phyloP scores from a whole-genome alignment of 2,113 vertebrate species.

The Percina caprodes region DNA sequence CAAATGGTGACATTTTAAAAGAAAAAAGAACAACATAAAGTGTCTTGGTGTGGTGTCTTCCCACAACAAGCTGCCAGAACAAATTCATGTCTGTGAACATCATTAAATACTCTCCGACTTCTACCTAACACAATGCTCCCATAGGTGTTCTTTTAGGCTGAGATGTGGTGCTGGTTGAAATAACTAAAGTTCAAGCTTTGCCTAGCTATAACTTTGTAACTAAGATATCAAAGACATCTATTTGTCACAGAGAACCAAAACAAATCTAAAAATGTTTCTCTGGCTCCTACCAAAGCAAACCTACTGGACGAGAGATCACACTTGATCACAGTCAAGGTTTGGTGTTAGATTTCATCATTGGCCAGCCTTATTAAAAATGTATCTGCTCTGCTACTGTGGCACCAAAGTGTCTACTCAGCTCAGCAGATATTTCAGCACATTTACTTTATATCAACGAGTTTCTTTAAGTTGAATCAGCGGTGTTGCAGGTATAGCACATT shows the following conservation, averaged over 20 bases:
- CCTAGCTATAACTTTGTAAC: no score
- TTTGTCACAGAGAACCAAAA: background rate
- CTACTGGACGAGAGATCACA: slow-evolving; percentile 24
- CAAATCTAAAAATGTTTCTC: background rate
- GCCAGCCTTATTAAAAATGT: slow-evolving; percentile 60
- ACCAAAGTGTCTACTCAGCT: slow-evolving; percentile 40
- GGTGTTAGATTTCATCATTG: slow-evolving; percentile 50
- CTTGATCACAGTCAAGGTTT: slow-evolving; percentile 42
- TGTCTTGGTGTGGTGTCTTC: no score
- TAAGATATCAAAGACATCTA: background rate
- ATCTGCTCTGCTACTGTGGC: slow-evolving; percentile 51
- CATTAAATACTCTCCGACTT: no score
- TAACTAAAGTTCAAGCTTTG: no score
- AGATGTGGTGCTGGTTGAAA: no score
- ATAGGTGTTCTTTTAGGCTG: no score
- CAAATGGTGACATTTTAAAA: no score
- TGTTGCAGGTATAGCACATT: slow-evolving; percentile 1
- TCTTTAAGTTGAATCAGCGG: slow-evolving; percentile 39
- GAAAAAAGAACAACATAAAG: no score
- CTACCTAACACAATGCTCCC: no score
- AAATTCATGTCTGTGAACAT: no score
- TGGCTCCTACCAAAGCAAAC: background rate
- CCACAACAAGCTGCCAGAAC: no score
- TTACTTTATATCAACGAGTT: slow-evolving; percentile 1
- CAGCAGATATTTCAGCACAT: slow-evolving; percentile 28